Evolutionary conservation across 2,888 invertebrate species (phyloP).

Genomic region (Trilocha varians): DNA sequence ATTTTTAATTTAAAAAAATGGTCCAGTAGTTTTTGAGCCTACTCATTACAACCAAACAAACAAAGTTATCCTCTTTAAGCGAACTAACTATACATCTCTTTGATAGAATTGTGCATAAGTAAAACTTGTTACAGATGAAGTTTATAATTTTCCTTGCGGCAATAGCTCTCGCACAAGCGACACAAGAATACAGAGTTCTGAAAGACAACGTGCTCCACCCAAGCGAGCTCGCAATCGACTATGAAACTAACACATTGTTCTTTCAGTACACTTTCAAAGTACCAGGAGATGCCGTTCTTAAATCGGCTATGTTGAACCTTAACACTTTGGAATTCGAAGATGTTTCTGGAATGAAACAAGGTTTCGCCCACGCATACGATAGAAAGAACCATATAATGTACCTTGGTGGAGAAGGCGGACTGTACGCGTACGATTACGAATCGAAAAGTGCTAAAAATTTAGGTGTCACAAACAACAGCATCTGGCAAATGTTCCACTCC

Average conservation of each 20-base stretch:
- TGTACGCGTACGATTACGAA: slow-evolving; percentile 37
- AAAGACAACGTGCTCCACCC: slow-evolving; percentile 27
- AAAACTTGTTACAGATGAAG: neutral
- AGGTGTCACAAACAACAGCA: slow-evolving; percentile 23
- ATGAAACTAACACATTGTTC: slow-evolving; percentile 42
- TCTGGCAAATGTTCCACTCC: slow-evolving; percentile 52
- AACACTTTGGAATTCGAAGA: slow-evolving; percentile 30
- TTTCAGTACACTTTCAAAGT: slow-evolving; percentile 33
- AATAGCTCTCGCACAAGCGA: neutral
- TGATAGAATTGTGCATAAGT: no score
- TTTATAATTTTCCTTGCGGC: neutral
- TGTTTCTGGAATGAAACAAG: slow-evolving; percentile 32
- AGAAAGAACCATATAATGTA: slow-evolving; percentile 29
- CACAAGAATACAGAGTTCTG: slow-evolving; percentile 26
- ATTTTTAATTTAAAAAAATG: no score
- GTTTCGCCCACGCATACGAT: slow-evolving; percentile 45
- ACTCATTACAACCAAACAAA: no score
- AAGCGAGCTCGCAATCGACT: slow-evolving; percentile 47
- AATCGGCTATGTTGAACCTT: slow-evolving; percentile 36
- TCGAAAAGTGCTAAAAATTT: slow-evolving; percentile 27
- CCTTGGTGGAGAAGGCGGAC: slow-evolving; percentile 41
- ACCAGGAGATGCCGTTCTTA: slow-evolving; percentile 18
- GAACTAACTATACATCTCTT: no score
- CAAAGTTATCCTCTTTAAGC: no score
- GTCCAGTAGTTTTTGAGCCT: no score